Evolutionary conservation across 2,797 vertebrate genomes (phyloP), one percentile per base, ranked within the genome.

Genomic region (Bradypus variegatus): DNA sequence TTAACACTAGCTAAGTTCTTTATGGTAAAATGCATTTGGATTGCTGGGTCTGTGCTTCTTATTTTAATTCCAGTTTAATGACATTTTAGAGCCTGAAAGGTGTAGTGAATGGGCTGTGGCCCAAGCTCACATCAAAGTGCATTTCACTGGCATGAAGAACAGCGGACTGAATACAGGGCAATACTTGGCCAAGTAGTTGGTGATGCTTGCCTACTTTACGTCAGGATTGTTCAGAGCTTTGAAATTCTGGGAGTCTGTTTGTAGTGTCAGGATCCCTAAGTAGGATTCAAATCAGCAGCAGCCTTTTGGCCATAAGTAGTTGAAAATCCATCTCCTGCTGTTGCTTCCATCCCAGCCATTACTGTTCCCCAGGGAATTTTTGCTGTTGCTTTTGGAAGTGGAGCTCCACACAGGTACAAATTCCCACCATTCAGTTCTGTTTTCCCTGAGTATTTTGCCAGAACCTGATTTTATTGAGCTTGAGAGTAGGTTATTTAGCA

Each of bases 281-380:
- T 55, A 9, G 90, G 86, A 84, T 88, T 76, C 81, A 77, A 53
- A 76, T 72, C 83, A 25, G 41, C 53, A 73, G 69, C 60, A 41
- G 31, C 53, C 53, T 88, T 84, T 70, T 77, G 72, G 73, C 27
- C 4, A 3, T 29, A 55, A 76, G 76, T 48, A 29, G 38, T 84
- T 88, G 89, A 94, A 94, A 88, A 85, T 60, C 69, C 80, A n/a
- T 72, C 62, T 89, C 79, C 53, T 55, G 70, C 62, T 80, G 79
- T 48, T 23, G 3, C 15, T 38, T 21, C 75, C 91, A 3, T 55
- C 4, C 0, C 7, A 48, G 15, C 27, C 33, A 3, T 53, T 3
- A 16, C 29, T 25, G 8, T n/a, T 79, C 29, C 1, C 1, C 18
- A 18, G 90, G 79, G 27, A 88, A 0, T 5, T 23, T 58, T 1